Conservation (phyloP, 2,888 invertebrate species). For the Chrysomela aeneicollis region DNA sequence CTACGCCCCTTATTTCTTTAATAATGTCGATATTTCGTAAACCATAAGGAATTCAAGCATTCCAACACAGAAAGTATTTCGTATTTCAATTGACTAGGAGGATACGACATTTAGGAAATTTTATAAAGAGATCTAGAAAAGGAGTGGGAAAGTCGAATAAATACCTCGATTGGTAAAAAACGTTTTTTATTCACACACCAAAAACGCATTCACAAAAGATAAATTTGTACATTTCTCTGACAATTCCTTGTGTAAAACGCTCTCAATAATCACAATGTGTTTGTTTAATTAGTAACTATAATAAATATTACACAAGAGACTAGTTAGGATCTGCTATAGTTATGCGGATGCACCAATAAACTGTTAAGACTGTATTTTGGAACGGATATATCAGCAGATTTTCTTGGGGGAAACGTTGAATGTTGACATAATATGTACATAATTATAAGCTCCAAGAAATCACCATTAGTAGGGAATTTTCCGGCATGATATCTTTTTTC, state of each 20-base stretch:
- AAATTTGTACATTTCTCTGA: constrained; percentile 59
- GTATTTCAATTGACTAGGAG: no score
- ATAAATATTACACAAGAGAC: constrained; percentile 35
- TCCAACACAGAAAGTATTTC: no score
- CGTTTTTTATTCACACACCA: constrained; percentile 27
- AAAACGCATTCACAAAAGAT: constrained; percentile 60
- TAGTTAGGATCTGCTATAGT: constrained; percentile 26
- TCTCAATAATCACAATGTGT: constrained; percentile 54
- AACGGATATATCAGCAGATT: neutral
- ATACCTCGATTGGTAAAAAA: constrained; percentile 14
- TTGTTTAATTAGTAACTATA: constrained; percentile 32
- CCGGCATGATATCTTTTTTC: no score
- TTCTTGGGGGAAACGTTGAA: neutral
- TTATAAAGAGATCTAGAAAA: no score
- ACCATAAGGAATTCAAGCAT: no score
- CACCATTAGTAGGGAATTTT: no score
- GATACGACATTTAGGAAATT: no score
- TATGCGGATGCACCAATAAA: constrained; percentile 8
- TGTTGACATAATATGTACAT: no score
- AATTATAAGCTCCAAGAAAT: no score
- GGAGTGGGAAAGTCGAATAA: no score
- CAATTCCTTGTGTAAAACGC: constrained; percentile 58
- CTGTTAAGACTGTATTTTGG: neutral
- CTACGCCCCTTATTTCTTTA: no score
- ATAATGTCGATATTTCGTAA: no score